A percentile compares a stretch with the other conserved stretches of the same genome.
Evolutionary conservation across 2,797 vertebrate species (phyloP).

Genomic region (Acrocephalus scirpaceus): DNA sequence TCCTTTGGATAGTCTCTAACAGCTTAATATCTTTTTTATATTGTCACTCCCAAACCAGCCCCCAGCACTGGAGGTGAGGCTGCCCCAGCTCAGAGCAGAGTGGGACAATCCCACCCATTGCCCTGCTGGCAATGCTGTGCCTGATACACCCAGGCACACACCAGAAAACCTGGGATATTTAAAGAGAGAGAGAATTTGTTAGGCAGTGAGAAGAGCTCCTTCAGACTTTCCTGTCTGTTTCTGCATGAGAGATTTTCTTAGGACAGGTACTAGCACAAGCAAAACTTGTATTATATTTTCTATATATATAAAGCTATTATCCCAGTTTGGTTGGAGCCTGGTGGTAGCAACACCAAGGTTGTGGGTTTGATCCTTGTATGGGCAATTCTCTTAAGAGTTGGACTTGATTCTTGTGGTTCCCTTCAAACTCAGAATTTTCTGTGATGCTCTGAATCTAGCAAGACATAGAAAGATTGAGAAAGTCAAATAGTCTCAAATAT

Average conservation of each 20-base stretch:
- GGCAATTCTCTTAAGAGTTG: not conserved
- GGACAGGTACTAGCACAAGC: not conserved
- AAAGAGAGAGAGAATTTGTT: not conserved
- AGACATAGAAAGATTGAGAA: not conserved
- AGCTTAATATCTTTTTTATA: not conserved
- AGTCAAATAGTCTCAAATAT: not conserved
- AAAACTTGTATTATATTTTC: not conserved
- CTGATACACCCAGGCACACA: not conserved
- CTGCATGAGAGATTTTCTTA: not conserved
- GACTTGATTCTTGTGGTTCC: not conserved
- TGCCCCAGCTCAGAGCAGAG: accelerated
- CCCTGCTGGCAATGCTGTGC: accelerated
- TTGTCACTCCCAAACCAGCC: accelerated
- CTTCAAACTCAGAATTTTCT: not conserved
- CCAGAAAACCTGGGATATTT: accelerated
- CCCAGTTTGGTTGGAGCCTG: not conserved
- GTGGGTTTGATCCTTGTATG: accelerated
- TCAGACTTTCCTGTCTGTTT: not conserved
- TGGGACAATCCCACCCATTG: not conserved
- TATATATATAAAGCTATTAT: too few species aligned
- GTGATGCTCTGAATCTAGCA: not conserved
- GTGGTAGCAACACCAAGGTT: not conserved
- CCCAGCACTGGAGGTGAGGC: accelerated
- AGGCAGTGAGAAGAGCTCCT: not conserved
- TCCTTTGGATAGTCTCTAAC: not conserved